These are phyloP conservation scores for Brienomyrus longianalis DNA, from an alignment of 2,113 vertebrate genomes.

Conservation along the genomic window DNA sequence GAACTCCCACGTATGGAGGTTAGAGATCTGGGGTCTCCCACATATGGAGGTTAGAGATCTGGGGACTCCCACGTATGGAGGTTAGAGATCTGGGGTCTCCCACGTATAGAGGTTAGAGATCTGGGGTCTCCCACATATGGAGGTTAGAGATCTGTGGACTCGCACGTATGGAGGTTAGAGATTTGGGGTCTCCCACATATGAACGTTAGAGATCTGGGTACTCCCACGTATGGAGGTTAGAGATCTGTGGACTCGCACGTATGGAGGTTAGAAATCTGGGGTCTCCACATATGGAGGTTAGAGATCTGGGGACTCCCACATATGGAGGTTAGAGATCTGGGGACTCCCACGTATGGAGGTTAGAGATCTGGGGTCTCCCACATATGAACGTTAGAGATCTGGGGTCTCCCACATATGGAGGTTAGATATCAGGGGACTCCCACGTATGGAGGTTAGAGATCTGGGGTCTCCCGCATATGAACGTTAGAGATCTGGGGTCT, in stretches of 20 bases:
- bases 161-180: too few relatives aligned
- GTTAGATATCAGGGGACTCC: background rate
- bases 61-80: too few relatives aligned
- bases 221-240: too few relatives aligned
- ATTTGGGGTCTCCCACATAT: fast-evolving
- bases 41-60: too few relatives aligned
- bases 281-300: background rate
- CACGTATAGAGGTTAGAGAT: too few relatives aligned
- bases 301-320: background rate
- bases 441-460: background rate
- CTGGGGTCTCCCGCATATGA: background rate
- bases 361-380: background rate
- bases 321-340: background rate
- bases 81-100: too few relatives aligned
- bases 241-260: background rate
- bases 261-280: background rate
- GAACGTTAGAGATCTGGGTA: too few relatives aligned
- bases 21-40: too few relatives aligned
- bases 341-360: background rate
- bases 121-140: too few relatives aligned
- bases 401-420: background rate
- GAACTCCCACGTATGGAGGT: too few relatives aligned
- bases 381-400: background rate
- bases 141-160: too few relatives aligned
- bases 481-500: background rate